Evolutionary conservation across 2,113 vertebrate genomes (phyloP).

Genomic region (Piaya cayana): DNA sequence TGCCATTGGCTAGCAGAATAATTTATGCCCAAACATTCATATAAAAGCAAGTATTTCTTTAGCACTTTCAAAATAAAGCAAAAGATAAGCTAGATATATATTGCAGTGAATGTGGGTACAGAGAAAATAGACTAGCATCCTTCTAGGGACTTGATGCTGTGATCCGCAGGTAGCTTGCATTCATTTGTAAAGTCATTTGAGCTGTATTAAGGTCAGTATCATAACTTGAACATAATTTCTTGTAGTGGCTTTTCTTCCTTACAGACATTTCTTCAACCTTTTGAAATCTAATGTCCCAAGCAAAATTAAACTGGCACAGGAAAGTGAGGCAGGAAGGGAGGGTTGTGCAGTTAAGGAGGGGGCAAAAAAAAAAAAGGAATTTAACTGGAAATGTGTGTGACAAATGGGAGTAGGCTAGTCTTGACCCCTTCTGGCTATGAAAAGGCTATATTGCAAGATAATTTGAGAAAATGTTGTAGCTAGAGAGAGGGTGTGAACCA

Average conservation of each 20-base stretch:
- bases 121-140: background rate
- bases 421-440: background rate
- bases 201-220: background rate
- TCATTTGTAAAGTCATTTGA: background rate
- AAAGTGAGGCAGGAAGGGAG: background rate
- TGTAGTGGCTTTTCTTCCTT: background rate
- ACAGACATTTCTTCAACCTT: background rate
- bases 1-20: background rate
- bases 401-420: background rate
- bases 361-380: background rate
- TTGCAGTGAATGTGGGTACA: background rate
- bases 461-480: background rate
- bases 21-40: background rate
- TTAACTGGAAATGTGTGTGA: background rate
- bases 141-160: background rate
- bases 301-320: background rate
- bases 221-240: background rate
- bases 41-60: background rate
- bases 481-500: background rate
- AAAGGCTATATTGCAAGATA: background rate
- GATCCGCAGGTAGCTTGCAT: background rate
- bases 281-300: background rate
- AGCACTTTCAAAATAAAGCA: background rate
- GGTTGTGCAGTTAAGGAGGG: background rate
- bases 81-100: background rate